Base-by-base conservation (phyloP, 2,888 invertebrate genomes). In the Hofmannophila pseudospretella region DNA sequence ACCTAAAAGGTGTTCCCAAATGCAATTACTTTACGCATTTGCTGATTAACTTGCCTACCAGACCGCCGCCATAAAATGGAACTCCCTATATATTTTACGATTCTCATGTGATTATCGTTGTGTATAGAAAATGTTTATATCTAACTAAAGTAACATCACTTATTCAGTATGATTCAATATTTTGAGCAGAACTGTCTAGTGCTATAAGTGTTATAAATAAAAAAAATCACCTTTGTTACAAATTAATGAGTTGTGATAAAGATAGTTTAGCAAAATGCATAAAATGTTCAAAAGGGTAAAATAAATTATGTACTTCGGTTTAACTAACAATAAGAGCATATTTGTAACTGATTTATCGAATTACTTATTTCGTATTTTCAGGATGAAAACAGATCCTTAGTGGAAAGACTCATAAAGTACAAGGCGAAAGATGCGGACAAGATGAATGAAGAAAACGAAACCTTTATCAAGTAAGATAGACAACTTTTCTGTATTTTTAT, bases 361-460 rank as follows among this genome's bases (percentile, higher is more conserved):
- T n/a, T n/a, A n/a, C n/a, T n/a, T n/a, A n/a, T 23, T 8, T 23
- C n/a, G n/a, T 23, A n/a, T n/a, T 90, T 91, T 45, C 88, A 96
- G 93, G 94, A 94, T 66, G 97, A 97, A 88, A 95, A 97, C 81
- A 89, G 93, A 26, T 90, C 94, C 47, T 84, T 97, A 49, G 89
- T 97, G 39, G 95, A 96, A 49, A 90, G 96, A 54, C 90, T 97
- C 57, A 95, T 98, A 76, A 94, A 94, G 53, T 94, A 96, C 70
- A 98, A 99, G 84, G 92, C 95, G 33, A 94, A 94, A 81, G 97
- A 97, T 88, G 98, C 98, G 1, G 98, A 98, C 64, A 94, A 94
- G 78, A 91, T 99, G 90, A 99, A 99, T 68, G 95, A 96, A 82
- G 97, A 98, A 79, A 98, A 98, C 87, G 98, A 98, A 75, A 93